These are phyloP conservation scores for Cataglyphis cursor DNA, from an alignment of 2,888 invertebrate species.

Conservation along the genomic window DNA sequence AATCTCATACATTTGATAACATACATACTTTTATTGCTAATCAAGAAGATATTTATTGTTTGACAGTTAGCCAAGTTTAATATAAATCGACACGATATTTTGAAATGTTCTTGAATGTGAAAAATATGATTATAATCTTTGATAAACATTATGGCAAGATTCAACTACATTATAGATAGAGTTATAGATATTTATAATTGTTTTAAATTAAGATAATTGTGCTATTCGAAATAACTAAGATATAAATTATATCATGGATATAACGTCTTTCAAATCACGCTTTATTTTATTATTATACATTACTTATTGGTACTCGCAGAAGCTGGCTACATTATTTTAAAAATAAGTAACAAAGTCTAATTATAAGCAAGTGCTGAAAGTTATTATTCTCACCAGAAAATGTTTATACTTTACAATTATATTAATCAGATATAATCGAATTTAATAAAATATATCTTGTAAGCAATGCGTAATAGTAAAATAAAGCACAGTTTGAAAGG, in stretches of 20 bases:
- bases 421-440: slow-evolving; percentile 4
- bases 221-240: too few relatives aligned
- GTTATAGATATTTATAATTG: neutral
- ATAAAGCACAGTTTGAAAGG: neutral
- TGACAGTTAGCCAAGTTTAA: neutral
- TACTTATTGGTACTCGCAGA: neutral
- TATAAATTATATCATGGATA: slow-evolving; percentile 64
- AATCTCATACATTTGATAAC: neutral
- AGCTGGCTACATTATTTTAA: neutral
- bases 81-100: neutral
- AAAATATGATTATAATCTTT: neutral
- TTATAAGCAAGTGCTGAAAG: neutral
- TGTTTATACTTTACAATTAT: slow-evolving; percentile 3
- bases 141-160: neutral
- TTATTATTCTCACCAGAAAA: neutral
- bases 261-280: slow-evolving; percentile 10
- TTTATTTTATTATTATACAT: neutral
- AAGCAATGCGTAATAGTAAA: neutral
- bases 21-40: neutral
- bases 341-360: neutral
- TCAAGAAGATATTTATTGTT: neutral
- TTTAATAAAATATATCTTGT: neutral
- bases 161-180: neutral
- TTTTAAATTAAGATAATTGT: neutral
- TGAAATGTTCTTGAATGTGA: neutral